Evolutionary conservation across 2,797 vertebrate genomes (phyloP).

Genomic region (Neostethus bicornis): DNA sequence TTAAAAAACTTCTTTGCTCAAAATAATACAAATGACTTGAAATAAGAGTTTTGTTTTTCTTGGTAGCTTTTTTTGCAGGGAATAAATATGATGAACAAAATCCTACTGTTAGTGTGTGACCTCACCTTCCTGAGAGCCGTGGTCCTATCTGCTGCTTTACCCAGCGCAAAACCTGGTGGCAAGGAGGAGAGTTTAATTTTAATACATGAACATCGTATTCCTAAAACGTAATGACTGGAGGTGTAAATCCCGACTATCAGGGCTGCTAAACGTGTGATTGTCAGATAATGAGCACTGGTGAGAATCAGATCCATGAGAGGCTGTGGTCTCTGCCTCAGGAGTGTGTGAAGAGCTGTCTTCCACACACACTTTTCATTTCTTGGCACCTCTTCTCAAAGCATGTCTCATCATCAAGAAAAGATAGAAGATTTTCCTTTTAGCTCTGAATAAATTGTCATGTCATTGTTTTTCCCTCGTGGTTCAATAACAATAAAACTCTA

Average conservation of each 20-base stretch:
- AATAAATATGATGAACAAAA: too few relatives aligned
- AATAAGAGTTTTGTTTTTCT: too few relatives aligned
- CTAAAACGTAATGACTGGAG: neutral
- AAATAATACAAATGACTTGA: too few relatives aligned
- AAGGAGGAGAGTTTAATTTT: neutral
- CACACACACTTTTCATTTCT: neutral
- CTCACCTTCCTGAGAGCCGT: constrained; percentile 89
- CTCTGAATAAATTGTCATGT: too few relatives aligned
- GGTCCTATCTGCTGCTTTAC: constrained; percentile 86
- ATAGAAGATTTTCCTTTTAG: neutral
- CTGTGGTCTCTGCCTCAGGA: constrained; percentile 1
- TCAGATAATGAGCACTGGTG: neutral
- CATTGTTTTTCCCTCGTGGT: neutral
- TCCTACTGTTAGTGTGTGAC: neutral
- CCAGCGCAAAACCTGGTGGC: constrained; percentile 89
- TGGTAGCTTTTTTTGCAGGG: too few relatives aligned
- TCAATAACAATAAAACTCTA: too few relatives aligned
- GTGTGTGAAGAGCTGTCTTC: constrained; percentile 1
- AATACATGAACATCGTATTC: neutral
- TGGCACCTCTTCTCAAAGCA: neutral
- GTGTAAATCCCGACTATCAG: constrained; percentile 3
- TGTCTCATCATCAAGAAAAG: neutral
- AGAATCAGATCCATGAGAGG: neutral
- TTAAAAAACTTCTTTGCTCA: too few relatives aligned
- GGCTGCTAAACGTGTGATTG: neutral